A percentile compares a stretch with the other conserved stretches of the same genome.
Conservation (phyloP, 2,113 vertebrate species). For the Tragelaphus strepsiceros region DNA sequence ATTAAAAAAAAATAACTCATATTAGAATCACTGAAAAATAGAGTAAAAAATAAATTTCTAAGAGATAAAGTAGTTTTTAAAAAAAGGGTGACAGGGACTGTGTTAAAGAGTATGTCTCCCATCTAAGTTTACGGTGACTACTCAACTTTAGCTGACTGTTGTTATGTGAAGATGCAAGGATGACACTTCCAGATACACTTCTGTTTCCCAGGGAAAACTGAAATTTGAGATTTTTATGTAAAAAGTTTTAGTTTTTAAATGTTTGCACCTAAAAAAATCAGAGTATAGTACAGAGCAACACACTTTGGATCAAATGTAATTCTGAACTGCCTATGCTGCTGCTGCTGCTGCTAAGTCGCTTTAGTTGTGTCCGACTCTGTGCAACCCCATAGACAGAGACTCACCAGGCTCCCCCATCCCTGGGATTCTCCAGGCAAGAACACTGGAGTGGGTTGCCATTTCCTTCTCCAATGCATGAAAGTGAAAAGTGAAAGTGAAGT, state of each 20-base stretch:
- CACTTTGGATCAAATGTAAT: neutral
- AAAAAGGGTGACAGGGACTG: neutral
- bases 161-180: neutral
- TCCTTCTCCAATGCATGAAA: no score
- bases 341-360: no score
- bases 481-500: no score
- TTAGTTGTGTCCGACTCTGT: no score
- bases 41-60: neutral
- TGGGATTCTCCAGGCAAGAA: no score
- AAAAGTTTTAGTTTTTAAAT: neutral
- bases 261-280: neutral
- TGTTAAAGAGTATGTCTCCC: neutral
- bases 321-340: neutral
- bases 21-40: neutral
- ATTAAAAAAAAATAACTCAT: neutral
- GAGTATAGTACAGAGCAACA: neutral
- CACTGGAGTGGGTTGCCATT: no score
- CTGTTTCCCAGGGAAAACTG: neutral
- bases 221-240: neutral
- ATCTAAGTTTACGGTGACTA: neutral
- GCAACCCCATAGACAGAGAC: no score
- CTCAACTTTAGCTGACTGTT: neutral
- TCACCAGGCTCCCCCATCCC: no score
- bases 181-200: neutral
- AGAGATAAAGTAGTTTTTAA: neutral